These are phyloP conservation scores for Metellina segmentata DNA, from an alignment of 2,888 invertebrate genomes.

Conservation along the genomic window DNA sequence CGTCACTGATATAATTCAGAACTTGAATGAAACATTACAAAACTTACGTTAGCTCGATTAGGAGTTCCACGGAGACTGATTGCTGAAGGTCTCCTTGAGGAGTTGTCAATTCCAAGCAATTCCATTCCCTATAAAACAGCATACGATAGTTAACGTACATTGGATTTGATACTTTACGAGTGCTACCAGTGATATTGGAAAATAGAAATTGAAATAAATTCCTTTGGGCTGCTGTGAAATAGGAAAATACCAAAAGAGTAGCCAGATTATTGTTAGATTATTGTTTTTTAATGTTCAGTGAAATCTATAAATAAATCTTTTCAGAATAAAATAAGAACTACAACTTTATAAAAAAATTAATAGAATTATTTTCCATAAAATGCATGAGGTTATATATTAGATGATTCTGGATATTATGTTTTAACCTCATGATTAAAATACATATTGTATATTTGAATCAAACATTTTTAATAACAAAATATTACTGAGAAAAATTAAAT, in stretches of 20 bases:
- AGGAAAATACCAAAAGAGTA: background rate
- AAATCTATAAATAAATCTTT: background rate
- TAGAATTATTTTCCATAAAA: too few species aligned
- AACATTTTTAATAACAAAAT: too few species aligned
- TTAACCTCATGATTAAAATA: too few species aligned
- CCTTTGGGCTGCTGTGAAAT: background rate
- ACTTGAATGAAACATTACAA: too few species aligned
- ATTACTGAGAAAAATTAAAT: too few species aligned
- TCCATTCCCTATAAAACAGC: constrained; percentile 58
- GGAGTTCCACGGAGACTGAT: constrained; percentile 69
- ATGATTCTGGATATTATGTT: too few species aligned
- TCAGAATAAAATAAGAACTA: background rate
- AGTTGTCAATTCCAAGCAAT: constrained; percentile 67
- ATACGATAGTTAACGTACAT: background rate
- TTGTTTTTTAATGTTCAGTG: background rate
- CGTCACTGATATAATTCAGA: too few species aligned
- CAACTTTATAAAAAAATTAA: background rate
- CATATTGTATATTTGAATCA: too few species aligned
- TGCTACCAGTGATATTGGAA: background rate
- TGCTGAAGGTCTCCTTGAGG: constrained; percentile 70
- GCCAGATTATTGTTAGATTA: background rate
- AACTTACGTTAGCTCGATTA: constrained; percentile 60
- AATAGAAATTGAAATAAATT: background rate
- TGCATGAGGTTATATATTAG: too few species aligned
- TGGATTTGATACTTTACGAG: background rate